Evolutionary conservation across 2,113 vertebrate species (phyloP).

Genomic region (Psammodynastes pulverulentus): DNA sequence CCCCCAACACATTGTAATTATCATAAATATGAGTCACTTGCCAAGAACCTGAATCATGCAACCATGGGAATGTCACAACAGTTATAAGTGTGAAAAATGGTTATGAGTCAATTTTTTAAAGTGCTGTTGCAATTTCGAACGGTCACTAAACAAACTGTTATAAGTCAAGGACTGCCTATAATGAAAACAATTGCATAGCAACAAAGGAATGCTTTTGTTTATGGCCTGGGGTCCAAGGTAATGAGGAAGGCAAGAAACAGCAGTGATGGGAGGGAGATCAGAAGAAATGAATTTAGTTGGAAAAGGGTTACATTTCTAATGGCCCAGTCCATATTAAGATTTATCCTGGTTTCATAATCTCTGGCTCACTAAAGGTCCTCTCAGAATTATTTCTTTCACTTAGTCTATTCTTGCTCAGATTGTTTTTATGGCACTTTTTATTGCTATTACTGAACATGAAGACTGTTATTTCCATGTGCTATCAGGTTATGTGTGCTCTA

Average conservation of each 20-base stretch:
- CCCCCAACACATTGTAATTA: background rate
- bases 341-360: background rate
- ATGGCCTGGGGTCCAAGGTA: background rate
- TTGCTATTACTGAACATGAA: background rate
- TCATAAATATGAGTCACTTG: background rate
- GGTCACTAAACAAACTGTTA: background rate
- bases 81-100: background rate
- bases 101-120: background rate
- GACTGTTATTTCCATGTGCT: background rate
- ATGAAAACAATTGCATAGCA: background rate
- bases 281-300: background rate
- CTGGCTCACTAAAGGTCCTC: background rate
- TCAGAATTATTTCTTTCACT: background rate
- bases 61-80: background rate
- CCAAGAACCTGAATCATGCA: background rate
- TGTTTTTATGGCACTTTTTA: background rate
- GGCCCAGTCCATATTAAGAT: background rate
- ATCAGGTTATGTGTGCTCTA: background rate
- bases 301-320: background rate
- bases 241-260: background rate
- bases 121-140: background rate
- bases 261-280: background rate
- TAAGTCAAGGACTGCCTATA: background rate
- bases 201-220: background rate
- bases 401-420: background rate